Base-by-base conservation (phyloP, 2,113 vertebrate species). In the Pseudopodoces humilis region DNA sequence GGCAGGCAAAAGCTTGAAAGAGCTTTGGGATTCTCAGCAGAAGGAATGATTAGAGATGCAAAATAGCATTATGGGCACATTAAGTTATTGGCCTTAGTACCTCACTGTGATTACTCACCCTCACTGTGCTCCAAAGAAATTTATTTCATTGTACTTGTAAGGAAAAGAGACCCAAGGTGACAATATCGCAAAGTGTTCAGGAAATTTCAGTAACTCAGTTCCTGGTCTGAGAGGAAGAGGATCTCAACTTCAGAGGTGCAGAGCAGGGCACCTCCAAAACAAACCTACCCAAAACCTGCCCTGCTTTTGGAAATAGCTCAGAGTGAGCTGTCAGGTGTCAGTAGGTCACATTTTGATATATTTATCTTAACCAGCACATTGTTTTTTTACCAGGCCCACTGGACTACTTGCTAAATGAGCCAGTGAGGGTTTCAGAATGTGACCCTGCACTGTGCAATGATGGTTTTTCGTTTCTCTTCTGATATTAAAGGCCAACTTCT, bases 401-500 rank as follows among this genome's bases (percentile, higher is more conserved):
- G 70, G 78, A 83, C 59, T 25, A 52, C 47, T 69, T 68, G 52
- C 52, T 52, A 49, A 64, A 63, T 12, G 79, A 92, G 79, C 5
- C 28, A 90, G 55, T 18, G 85, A 93, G 70, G 85, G 79, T 71
- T 90, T 94, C 85, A 83, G 90, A 77, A 86, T 46, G 31, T 31
- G 67, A 76, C 59, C 39, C 60, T 16, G 60, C 1, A 2, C 53
- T 63, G 63, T 30, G 31, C 56, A 89, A 68, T 1, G 46, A 77
- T 31, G 39, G 16, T 35, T 64, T 88, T 86, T 88, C 68, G 71
- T 75, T 96, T 78, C 84, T 78, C 92, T 71, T 60, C 85, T 7
- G 4, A 64, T 64, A 77, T 71, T 77, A 93, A 86, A 88, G 79
- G 39, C 70, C 50, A 88, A 55, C 59, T 83, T 30, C 53, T 88